Base-by-base conservation (phyloP, 2,113 vertebrate species). In the Rhea americana region DNA sequence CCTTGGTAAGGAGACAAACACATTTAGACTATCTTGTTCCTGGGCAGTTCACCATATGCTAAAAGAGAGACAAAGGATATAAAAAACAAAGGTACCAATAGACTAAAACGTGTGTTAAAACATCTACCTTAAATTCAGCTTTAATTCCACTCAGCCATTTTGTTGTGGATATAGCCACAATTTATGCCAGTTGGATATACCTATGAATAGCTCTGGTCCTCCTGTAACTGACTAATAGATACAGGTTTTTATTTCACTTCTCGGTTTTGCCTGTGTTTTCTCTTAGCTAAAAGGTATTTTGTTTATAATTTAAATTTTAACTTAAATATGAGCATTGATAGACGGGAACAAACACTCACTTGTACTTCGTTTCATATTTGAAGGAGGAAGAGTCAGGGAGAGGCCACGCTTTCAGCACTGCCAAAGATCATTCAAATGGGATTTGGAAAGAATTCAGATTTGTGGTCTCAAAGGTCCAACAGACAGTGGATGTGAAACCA, bases 331-430 rank as follows among this genome's bases (percentile, higher is more conserved):
- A 59, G 32, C 9, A 13, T 21, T 82, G 65, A 73, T 0, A 81
- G 70, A 65, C 48, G 73, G 74, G 59, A 92, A 85, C 70, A 95
- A 87, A 84, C 28, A 55, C 45, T 92, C 26, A 21, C 65, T 87
- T 59, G 43, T 13, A 53, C 11, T 87, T 91, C 75, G 51, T 47
- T 71, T 93, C 85, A 80, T 37, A 51, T 79, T 47, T 72, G 41
- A 87, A 62, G 41, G 50, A 75, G 5, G 73, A 86, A 80, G 47
- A 89, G 68, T 26, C 48, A n/a, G 11, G 19, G 8, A 73, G 53
- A 65, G 39, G 37, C 30, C 30, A 26, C 20, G 32, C 39, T 59
- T 77, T 58, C 56, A 41, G 45, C 41, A 51, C 20, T 76, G 63
- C 82, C 62, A 91, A 83, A 88, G 73, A 28, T 58, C 73, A 56